Percentiles rank a stretch among this genome's conserved stretches.
These are phyloP conservation scores for Apis cerana DNA, from an alignment of 1,140 invertebrate genomes.

Conservation along the genomic window DNA sequence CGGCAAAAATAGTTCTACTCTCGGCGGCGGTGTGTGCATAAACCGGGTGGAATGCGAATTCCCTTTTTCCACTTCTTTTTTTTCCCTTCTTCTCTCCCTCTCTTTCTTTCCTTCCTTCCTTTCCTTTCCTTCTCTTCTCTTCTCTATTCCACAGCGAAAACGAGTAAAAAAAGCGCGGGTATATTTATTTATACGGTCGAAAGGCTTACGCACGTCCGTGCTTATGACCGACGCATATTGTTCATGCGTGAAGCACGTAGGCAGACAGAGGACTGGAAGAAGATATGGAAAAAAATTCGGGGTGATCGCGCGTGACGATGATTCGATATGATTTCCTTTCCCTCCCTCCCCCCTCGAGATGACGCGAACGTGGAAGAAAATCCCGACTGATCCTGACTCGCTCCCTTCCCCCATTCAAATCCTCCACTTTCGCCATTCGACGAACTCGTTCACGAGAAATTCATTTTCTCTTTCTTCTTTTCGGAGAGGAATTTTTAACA, in stretches of 20 bases:
- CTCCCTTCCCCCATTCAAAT: no score
- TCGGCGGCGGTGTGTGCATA: neutral
- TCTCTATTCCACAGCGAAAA: neutral
- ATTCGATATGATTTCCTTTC: conserved; percentile 16
- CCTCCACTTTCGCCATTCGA: neutral
- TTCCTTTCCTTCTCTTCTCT: neutral
- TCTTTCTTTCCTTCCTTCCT: neutral
- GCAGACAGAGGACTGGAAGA: neutral
- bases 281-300: conserved; percentile 11
- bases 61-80: conserved; percentile 14
- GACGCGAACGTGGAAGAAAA: neutral
- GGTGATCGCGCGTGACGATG: conserved; percentile 34
- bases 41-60: conserved; percentile 30
- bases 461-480: no score
- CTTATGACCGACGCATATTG: conserved; percentile 41
- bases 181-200: conserved; percentile 57
- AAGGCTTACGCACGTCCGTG: conserved; percentile 25
- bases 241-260: conserved; percentile 43
- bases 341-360: neutral
- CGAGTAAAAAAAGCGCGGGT: conserved; percentile 4
- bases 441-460: neutral
- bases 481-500: no score
- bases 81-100: neutral
- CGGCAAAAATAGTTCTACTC: conserved; percentile 19
- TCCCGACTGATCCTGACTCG: neutral